Evolutionary conservation across 1,140 invertebrate genomes (phyloP), one percentile per base, ranked within the genome.

Genomic region (Eueides isabella): DNA sequence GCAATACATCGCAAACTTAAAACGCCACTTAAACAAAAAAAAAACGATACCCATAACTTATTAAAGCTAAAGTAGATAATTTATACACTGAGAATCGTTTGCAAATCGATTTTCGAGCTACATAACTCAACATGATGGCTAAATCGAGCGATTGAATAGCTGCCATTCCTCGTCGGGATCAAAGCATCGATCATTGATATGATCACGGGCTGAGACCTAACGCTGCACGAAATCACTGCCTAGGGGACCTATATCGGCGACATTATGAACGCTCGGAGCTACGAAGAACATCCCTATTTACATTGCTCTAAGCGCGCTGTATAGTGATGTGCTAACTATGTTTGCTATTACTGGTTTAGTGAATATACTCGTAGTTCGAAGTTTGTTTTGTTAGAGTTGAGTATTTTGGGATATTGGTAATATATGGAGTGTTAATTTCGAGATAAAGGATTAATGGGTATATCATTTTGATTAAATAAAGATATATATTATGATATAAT

Each of bases 171-270:
- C 38, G 67, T 55, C 38, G 38, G n/a, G 44, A 68, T 68, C 67
- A 55, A 55, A 68, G 48, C 44, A 68, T 55, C 44, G 67, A 68
- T 68, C 44, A 48, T 68, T 68, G 67, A 28, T 67, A 41, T 68
- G 67, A 68, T 55, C 67, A 61, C 67, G 33, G 29, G 31, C 33
- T 41, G 65, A 30, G 30, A 66, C 64, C 29, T 61, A 61, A 28
- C 28, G 61, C 61, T 26, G 61, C 23, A 61, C 61, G 48, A 30
- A 63, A 63, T 63, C 61, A 31, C n/a, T 30, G 65, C 35, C 65
- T 35, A 41, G 33, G 65, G 33, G 31, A 67, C 35, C 65, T 67
- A 55, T 63, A 63, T 33, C 65, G 35, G 33, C 26, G 33, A 44
- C 33, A 67, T 41, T 67, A 41, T 41, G 26, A 35, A 28, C 33